Evolutionary conservation across 2,888 invertebrate species (phyloP).

Genomic region (Cremastinae sp.): DNA sequence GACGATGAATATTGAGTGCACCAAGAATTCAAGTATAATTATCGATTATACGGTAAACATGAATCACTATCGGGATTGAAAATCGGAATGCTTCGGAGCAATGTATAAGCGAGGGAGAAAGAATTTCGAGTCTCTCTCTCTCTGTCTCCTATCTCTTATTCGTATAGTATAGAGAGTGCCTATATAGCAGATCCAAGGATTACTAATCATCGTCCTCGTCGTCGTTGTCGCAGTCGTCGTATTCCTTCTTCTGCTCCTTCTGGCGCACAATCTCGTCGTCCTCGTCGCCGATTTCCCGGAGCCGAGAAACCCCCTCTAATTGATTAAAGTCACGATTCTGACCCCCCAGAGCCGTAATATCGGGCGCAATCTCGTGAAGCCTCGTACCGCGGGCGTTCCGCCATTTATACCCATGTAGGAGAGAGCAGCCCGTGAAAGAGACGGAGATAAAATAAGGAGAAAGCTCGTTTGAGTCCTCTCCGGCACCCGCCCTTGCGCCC

Average conservation of each 20-base stretch:
- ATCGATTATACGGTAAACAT: slow-evolving; percentile 44
- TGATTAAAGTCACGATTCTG: slow-evolving; percentile 80
- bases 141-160: slow-evolving; percentile 29
- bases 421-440: slow-evolving; percentile 31
- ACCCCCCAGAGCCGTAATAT: slow-evolving; percentile 59
- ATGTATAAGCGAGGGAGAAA: slow-evolving; percentile 29
- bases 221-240: slow-evolving; percentile 50
- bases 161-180: too few relatives aligned
- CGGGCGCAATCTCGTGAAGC: slow-evolving; percentile 60
- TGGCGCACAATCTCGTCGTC: slow-evolving; percentile 38
- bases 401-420: slow-evolving; percentile 20
- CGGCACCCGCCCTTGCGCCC: slow-evolving; percentile 27
- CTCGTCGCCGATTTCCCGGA: slow-evolving; percentile 74
- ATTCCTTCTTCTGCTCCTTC: slow-evolving; percentile 32
- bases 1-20: too few relatives aligned
- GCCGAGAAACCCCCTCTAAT: slow-evolving; percentile 79
- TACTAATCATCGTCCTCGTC: slow-evolving; percentile 72
- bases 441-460: slow-evolving; percentile 28
- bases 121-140: slow-evolving; percentile 44
- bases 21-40: slow-evolving; percentile 53
- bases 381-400: slow-evolving; percentile 59
- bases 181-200: slow-evolving; percentile 67
- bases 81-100: slow-evolving; percentile 43
- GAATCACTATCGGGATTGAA: slow-evolving; percentile 52
- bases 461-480: slow-evolving; percentile 45